phyloP scores from a whole-genome alignment of 1,140 invertebrate species.

The Zaprionus africanus region DNA sequence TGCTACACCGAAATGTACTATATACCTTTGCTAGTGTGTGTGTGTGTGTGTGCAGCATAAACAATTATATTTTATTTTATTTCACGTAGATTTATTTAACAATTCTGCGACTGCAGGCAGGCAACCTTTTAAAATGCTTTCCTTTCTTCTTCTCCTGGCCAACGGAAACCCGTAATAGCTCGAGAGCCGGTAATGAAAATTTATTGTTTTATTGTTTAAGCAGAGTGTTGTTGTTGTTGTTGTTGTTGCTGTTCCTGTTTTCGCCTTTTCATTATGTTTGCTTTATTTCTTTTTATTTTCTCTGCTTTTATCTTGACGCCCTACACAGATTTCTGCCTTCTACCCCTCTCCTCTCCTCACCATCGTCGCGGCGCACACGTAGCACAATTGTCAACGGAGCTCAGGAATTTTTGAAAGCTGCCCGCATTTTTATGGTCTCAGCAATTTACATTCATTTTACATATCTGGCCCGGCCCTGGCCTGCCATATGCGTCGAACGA shows the following conservation, averaged over 20 bases:
- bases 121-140: conserved; percentile 30
- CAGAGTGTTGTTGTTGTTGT: conserved; percentile 26
- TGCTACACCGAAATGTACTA: conserved; percentile 39
- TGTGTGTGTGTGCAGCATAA: conserved; percentile 12
- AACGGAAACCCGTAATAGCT: conserved; percentile 75
- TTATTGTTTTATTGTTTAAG: conserved; percentile 82
- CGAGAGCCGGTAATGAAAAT: conserved; percentile 77
- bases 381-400: conserved; percentile 38
- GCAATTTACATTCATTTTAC: conserved; percentile 73
- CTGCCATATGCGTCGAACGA: conserved; percentile 39
- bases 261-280: conserved; percentile 27
- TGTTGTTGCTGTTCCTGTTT: conserved; percentile 13
- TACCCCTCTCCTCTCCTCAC: too few relatives aligned
- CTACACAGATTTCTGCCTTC: conserved; percentile 10
- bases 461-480: conserved; percentile 26
- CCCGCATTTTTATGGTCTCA: conserved; percentile 63
- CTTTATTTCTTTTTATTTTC: neutral
- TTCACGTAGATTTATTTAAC: conserved; percentile 24
- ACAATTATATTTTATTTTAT: conserved; percentile 61
- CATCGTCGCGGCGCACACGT: neutral
- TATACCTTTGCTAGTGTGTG: conserved; percentile 2
- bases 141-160: conserved; percentile 50
- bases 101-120: conserved; percentile 21
- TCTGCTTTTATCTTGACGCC: conserved; percentile 43
- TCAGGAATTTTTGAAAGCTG: conserved; percentile 53